phyloP scores from a whole-genome alignment of 2,797 vertebrate species.

The Pseudochirops corinnae region DNA sequence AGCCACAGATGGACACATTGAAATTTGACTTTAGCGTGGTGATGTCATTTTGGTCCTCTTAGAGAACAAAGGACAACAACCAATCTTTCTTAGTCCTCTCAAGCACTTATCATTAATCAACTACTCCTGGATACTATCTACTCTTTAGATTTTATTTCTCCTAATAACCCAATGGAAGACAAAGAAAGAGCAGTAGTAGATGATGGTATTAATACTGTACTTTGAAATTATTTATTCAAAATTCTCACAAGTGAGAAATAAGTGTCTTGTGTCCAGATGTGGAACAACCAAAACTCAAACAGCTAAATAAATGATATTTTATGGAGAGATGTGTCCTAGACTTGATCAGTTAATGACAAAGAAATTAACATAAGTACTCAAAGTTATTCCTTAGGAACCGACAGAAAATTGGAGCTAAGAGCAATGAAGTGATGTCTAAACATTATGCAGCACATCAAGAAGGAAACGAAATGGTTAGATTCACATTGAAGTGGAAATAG shows the following conservation, averaged over 20 bases:
- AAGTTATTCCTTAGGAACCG: constrained; percentile 89
- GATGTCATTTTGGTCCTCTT: no score
- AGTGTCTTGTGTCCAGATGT: constrained; percentile 89
- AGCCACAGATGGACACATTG: no score
- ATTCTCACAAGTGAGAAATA: constrained; percentile 82
- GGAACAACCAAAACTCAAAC: constrained; percentile 93
- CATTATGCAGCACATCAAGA: constrained; percentile 84
- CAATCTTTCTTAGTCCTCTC: not conserved
- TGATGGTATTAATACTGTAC: not conserved
- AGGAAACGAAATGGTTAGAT: constrained; percentile 83
- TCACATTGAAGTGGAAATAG: constrained; percentile 85
- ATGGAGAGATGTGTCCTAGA: constrained; percentile 91
- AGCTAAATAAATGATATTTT: constrained; percentile 90
- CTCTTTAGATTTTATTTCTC: not conserved
- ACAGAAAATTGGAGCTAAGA: constrained; percentile 93
- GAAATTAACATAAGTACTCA: constrained; percentile 92
- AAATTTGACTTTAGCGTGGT: no score
- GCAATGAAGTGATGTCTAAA: constrained; percentile 92
- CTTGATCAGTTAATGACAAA: constrained; percentile 93
- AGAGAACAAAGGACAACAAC: no score
- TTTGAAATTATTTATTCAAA: not conserved
- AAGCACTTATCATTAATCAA: not conserved
- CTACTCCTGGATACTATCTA: not conserved
- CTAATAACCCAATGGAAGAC: constrained; percentile 35
- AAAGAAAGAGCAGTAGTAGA: not conserved